phyloP scores from a whole-genome alignment of 2,888 invertebrate genomes.

The Rhyacophila evoluta region DNA sequence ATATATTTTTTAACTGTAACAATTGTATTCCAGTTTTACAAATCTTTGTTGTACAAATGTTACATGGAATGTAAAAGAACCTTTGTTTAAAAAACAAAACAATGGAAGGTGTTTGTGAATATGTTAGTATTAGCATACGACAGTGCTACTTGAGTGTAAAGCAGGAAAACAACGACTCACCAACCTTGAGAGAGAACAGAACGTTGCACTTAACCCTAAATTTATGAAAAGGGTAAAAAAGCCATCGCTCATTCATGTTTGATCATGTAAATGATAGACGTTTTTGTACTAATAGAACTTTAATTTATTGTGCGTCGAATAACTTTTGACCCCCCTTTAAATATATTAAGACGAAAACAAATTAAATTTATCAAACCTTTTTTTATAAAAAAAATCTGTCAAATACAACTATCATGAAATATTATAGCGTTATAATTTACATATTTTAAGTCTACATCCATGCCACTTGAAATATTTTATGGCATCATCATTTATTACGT shows the following conservation, averaged over 20 bases:
- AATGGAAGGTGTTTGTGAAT: constrained; percentile 40
- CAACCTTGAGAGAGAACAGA: constrained; percentile 44
- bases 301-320: not conserved
- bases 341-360: not conserved
- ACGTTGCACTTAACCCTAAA: constrained; percentile 48
- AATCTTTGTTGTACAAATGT: no score
- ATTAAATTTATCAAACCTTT: not conserved
- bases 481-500: no score
- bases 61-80: constrained; percentile 29
- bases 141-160: constrained; percentile 25
- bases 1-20: no score
- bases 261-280: not conserved
- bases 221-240: constrained; percentile 16
- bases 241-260: not conserved
- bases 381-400: no score
- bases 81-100: constrained; percentile 23
- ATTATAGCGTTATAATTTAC: no score
- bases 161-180: constrained; percentile 43
- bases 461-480: no score
- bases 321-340: not conserved
- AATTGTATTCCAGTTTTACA: no score
- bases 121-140: constrained; percentile 39
- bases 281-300: not conserved
- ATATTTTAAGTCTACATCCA: no score
- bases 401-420: no score